phyloP scores from a whole-genome alignment of 2,888 invertebrate species.

The Conchocele bisecta region DNA sequence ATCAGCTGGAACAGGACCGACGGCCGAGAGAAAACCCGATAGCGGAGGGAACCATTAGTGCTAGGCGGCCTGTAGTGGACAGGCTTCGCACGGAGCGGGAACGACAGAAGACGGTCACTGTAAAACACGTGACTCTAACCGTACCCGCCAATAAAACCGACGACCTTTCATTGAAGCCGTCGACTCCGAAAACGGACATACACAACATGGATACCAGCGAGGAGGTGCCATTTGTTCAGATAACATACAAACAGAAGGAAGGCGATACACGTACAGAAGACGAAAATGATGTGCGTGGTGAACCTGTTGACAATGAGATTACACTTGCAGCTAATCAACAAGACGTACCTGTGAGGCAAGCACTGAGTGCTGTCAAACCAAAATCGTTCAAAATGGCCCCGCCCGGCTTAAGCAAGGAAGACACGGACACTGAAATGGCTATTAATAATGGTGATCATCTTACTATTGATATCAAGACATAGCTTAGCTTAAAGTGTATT shows the following conservation, averaged over 20 bases:
- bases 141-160: too few species aligned
- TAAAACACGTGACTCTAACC: too few species aligned
- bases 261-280: not conserved
- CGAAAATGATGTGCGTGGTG: not conserved
- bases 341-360: too few species aligned
- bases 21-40: slow-evolving; percentile 42
- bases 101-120: too few species aligned
- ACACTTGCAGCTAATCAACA: too few species aligned
- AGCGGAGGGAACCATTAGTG: slow-evolving; percentile 8
- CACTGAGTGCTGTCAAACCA: slow-evolving; percentile 47
- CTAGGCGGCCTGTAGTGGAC: too few species aligned
- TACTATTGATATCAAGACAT: too few species aligned
- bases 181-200: not conserved
- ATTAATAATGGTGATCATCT: too few species aligned
- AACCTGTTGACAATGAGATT: not conserved
- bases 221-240: slow-evolving; percentile 55
- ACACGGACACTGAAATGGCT: too few species aligned
- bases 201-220: slow-evolving; percentile 15
- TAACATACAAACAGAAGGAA: slow-evolving; percentile 42
- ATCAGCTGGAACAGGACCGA: slow-evolving; percentile 56
- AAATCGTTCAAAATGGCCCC: slow-evolving; percentile 66
- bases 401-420: slow-evolving; percentile 59
- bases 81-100: too few species aligned
- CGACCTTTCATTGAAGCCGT: not conserved
- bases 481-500: too few species aligned